Conservation (phyloP, 1,140 invertebrate genomes). For the Antheraea mylitta region DNA sequence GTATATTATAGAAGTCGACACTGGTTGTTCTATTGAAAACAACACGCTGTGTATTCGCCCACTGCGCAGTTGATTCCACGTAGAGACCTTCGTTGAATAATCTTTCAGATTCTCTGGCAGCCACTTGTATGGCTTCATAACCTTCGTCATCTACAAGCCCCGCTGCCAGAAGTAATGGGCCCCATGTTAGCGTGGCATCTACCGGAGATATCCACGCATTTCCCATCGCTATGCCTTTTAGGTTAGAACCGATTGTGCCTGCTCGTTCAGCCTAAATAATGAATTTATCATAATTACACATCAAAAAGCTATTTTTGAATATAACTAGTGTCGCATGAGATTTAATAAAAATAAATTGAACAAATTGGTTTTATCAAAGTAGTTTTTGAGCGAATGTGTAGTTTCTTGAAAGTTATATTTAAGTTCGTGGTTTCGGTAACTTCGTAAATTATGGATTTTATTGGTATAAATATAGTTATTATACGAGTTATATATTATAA, state of each 20-base stretch:
- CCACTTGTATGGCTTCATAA: constrained; percentile 74
- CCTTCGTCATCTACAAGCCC: constrained; percentile 83
- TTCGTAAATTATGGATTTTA: too few species aligned
- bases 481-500: too few species aligned
- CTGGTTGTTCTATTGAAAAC: constrained; percentile 79
- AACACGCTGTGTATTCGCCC: constrained; percentile 81
- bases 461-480: too few species aligned
- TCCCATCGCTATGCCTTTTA: constrained; percentile 89
- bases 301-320: too few species aligned
- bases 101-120: constrained; percentile 74
- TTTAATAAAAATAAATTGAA: too few species aligned
- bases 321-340: too few species aligned
- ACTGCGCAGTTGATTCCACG: constrained; percentile 81
- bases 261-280: constrained; percentile 80
- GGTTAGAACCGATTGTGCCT: constrained; percentile 84
- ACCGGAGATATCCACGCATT: constrained; percentile 93
- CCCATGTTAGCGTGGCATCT: constrained; percentile 90
- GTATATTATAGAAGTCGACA: constrained; percentile 91
- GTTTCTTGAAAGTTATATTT: too few species aligned
- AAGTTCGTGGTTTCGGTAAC: too few species aligned
- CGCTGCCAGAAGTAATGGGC: constrained; percentile 83
- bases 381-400: too few species aligned
- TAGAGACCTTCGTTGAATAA: constrained; percentile 80
- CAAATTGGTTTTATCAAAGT: too few species aligned
- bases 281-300: too few species aligned